Base-by-base conservation (phyloP, 1,140 invertebrate species). In the Venturia canescens region DNA sequence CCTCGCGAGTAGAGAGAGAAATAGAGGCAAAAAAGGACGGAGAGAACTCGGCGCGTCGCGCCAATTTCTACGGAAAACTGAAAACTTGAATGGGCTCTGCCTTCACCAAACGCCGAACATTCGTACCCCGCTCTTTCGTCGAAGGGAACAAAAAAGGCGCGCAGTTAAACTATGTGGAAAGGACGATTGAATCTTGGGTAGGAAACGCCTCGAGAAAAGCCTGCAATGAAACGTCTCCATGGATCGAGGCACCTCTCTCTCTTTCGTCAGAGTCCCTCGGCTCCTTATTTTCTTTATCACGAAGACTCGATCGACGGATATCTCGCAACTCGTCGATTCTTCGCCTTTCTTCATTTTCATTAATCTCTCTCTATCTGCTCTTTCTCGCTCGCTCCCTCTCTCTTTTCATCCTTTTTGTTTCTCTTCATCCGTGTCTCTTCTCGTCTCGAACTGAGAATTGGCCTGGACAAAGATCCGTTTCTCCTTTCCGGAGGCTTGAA, bases 31-130 rank as follows among this genome's bases (percentile, higher is more conserved):
- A 63, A 80, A 83, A 23, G 82, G 83, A 80, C 82, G 81, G 53
- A 29, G 26, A 69, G 67, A 27, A 31, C 75, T 57, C 71, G 74
- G 80, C 67, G 50, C 76, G 67, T 78, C 76, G 80, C 80, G 83
- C 60, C 63, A 76, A 78, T 83, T 85, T 85, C 82, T 84, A 84
- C 83, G 80, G 86, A 83, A 86, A 85, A 83, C 81, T 85, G 81
- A 85, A 84, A 87, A 83, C 82, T 85, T 85, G 53, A 77, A 77
- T 84, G 60, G 79, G 83, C 69, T 69, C 29, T 69, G 11, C 7
- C 29, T 16, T 6, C 31, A 57, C 53, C 4, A 23, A 63, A 63
- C 15, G 11, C 9, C 53, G 21, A 0, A 13, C 23, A 21, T 63
- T 23, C 23, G 60, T 63, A 63, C 60, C 9, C 16, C 3, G 15